phyloP scores from a whole-genome alignment of 2,113 vertebrate genomes.

The Corydoras maculifer region DNA sequence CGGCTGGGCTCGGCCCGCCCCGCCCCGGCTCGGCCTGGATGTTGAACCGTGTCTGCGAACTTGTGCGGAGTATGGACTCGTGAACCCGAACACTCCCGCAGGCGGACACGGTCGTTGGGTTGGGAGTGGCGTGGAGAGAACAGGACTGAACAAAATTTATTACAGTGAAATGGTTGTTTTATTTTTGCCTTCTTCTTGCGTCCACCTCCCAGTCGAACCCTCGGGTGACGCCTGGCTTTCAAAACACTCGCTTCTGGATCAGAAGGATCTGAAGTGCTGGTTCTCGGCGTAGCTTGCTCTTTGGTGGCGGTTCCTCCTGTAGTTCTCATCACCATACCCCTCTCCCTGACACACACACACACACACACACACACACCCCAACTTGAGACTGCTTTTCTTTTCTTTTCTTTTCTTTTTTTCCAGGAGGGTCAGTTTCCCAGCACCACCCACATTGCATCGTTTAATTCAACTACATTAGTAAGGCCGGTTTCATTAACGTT shows the following conservation, averaged over 20 bases:
- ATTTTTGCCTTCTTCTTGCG: conserved; percentile 46
- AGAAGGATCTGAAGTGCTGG: conserved; percentile 2
- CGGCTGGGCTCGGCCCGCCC: conserved; percentile 38
- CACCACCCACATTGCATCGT: neutral
- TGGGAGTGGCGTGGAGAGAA: conserved; percentile 48
- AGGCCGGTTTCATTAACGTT: neutral
- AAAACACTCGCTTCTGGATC: neutral
- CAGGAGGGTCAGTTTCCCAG: neutral
- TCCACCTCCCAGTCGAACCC: conserved; percentile 30
- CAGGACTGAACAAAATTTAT: conserved; percentile 54
- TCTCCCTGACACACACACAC: too few relatives aligned
- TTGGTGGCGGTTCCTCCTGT: neutral
- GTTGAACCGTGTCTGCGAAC: conserved; percentile 62
- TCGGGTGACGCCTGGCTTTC: conserved; percentile 25
- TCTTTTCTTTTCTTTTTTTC: neutral
- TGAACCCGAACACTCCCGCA: neutral
- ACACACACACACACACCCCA: too few relatives aligned
- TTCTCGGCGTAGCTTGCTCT: conserved; percentile 10
- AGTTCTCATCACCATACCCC: conserved; percentile 23
- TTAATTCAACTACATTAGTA: conserved; percentile 2
- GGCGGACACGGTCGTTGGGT: conserved; percentile 37
- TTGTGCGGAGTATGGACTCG: conserved; percentile 45
- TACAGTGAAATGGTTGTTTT: conserved; percentile 52
- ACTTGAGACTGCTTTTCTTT: conserved; percentile 28
- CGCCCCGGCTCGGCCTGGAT: conserved; percentile 46